Conservation (phyloP, 2,888 invertebrate genomes). For the Orgyia antiqua region DNA sequence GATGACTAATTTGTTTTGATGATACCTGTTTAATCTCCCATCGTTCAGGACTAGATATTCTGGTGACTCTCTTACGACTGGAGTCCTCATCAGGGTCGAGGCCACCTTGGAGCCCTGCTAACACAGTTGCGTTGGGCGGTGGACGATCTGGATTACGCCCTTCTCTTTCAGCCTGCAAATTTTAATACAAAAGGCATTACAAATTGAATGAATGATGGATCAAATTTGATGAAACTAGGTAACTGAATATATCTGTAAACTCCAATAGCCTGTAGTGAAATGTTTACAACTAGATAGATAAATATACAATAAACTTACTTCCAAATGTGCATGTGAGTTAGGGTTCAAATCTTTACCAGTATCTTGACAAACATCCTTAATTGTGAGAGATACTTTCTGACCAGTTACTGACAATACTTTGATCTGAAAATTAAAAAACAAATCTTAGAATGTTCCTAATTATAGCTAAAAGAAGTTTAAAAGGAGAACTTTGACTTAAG, state of each 20-base stretch:
- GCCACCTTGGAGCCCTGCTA: constrained; percentile 73
- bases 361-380: constrained; percentile 98
- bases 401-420: constrained; percentile 96
- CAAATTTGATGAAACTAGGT: too few relatives aligned
- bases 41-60: constrained; percentile 96
- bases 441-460: too few relatives aligned
- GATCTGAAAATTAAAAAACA: constrained; percentile 65
- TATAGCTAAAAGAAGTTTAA: too few relatives aligned
- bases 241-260: too few relatives aligned
- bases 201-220: too few relatives aligned
- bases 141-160: constrained; percentile 97
- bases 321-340: constrained; percentile 81
- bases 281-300: too few relatives aligned
- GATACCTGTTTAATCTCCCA: constrained; percentile 96
- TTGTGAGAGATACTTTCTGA: constrained; percentile 95
- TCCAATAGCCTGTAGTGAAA: too few relatives aligned
- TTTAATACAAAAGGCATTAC: too few relatives aligned
- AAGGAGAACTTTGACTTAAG: too few relatives aligned
- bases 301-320: constrained; percentile 55
- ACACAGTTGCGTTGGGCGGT: constrained; percentile 77
- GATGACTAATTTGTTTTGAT: too few relatives aligned
- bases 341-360: constrained; percentile 97
- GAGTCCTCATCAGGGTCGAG: constrained; percentile 89
- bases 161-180: constrained; percentile 78
- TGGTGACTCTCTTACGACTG: constrained; percentile 89